Conservation (phyloP, 2,113 vertebrate genomes). For the Cariama cristata region DNA sequence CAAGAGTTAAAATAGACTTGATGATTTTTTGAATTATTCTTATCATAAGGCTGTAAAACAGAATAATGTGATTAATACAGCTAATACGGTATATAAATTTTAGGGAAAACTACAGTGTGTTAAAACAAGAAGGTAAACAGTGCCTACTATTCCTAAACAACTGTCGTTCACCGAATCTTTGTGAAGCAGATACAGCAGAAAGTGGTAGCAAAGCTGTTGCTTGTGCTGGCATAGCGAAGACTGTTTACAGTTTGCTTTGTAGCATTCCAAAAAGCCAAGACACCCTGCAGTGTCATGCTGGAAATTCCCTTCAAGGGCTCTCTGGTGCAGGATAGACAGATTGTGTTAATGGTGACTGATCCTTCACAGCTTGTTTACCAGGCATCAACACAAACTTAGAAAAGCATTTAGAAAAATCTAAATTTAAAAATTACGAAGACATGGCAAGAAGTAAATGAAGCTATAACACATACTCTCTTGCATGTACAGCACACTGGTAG, state of each 20-base stretch:
- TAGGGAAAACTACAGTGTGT: not conserved
- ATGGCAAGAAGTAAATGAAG: not conserved
- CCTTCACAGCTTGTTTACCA: constrained; percentile 31
- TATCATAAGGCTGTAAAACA: not conserved
- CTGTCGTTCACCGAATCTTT: not conserved
- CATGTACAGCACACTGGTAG: not conserved
- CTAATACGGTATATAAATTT: not conserved
- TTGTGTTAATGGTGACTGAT: constrained; percentile 52
- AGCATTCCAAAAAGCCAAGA: constrained; percentile 9
- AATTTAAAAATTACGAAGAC: not conserved
- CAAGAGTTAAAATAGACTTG: not conserved
- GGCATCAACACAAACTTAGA: constrained; percentile 4
- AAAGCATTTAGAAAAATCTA: not conserved
- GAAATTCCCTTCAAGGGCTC: constrained; percentile 12
- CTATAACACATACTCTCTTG: not conserved
- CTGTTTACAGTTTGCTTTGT: constrained; percentile 15
- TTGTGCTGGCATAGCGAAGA: not conserved
- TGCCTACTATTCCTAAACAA: not conserved
- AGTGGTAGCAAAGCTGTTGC: constrained; percentile 1
- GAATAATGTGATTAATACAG: not conserved
- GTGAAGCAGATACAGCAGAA: not conserved
- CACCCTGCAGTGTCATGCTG: not conserved
- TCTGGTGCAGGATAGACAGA: constrained; percentile 26
- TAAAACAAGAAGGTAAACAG: not conserved
- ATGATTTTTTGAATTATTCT: not conserved